These are phyloP conservation scores for Drosophila kurseongensis DNA, from an alignment of 1,140 invertebrate genomes.

Conservation along the genomic window DNA sequence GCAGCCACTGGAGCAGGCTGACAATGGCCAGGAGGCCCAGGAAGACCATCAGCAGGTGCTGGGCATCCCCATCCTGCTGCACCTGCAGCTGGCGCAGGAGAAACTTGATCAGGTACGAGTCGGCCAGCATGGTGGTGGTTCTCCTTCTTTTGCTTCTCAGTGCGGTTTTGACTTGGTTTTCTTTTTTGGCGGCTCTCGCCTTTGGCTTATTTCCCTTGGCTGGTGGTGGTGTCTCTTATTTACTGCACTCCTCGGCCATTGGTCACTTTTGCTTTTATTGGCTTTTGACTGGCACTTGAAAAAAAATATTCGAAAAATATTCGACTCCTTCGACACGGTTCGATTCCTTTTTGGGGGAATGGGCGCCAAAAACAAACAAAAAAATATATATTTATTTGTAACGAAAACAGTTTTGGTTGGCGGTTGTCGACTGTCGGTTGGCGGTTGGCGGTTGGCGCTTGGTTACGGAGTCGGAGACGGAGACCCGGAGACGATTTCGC, in stretches of 20 bases:
- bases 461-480: slow-evolving; percentile 25
- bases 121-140: slow-evolving; percentile 51
- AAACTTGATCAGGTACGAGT: slow-evolving; percentile 81
- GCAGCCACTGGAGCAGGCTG: slow-evolving; percentile 85
- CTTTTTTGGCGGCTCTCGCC: not conserved
- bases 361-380: not conserved
- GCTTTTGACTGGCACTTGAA: slow-evolving; percentile 27
- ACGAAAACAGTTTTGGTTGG: slow-evolving; percentile 4
- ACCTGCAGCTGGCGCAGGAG: slow-evolving; percentile 70
- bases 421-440: slow-evolving; percentile 9
- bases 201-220: not conserved
- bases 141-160: not conserved
- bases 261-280: slow-evolving; percentile 57
- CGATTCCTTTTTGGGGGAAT: not conserved
- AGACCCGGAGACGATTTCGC: slow-evolving; percentile 83
- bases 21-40: slow-evolving; percentile 85
- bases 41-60: slow-evolving; percentile 86
- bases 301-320: slow-evolving; percentile 25
- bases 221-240: slow-evolving; percentile 23
- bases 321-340: not conserved
- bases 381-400: not conserved
- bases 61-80: slow-evolving; percentile 67
- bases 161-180: not conserved
- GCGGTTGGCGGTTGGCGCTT: not conserved
- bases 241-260: slow-evolving; percentile 53